Evolutionary conservation across 2,888 invertebrate species (phyloP), one percentile per base, ranked within the genome.

Genomic region (Loripinus fragilis): DNA sequence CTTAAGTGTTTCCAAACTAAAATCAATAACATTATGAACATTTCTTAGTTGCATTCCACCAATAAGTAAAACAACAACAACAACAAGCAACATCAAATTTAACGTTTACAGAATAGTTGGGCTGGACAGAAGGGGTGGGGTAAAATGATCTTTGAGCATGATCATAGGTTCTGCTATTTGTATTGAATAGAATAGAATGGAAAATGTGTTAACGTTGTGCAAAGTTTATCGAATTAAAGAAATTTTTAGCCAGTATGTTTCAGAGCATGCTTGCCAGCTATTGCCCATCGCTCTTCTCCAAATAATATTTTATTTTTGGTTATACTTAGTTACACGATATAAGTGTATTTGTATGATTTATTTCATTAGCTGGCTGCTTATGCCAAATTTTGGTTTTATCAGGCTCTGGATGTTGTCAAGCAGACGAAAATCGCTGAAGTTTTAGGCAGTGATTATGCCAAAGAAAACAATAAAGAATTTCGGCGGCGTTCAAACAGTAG

Each of bases 371-470:
- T 75, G 81, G 81, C 84, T 79, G 79, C 71, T 81, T 74, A 83
- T 72, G 81, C 81, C 78, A 77, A 35, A 74, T 87, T 88, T 85
- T 89, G 87, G 87, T 89, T 90, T 89, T 85, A 60, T 28, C 85
- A 97, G 97, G 97, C 97, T 85, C 95, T 98, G 95, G 98, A 98
- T 95, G 96, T 97, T 93, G 97, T 97, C 93, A 97, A 97, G 95
- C 97, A 97, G 95, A 96, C 97, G 76, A 97, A 98, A 93, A 96
- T 96, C 89, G 95, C 95, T 85, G 96, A 96, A 93, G 95, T 96
- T 86, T 94, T 96, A 88, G 95, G 95, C 76, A 95, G 95, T 89
- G 95, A 93, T 70, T 91, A 84, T 88, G 83, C 86, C 80, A 91
- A 87, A 87, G 89, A 90, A 87, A 88, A 89, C 81, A 91, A 91